These are phyloP conservation scores for Morpho achilles DNA, from an alignment of 2,888 invertebrate species.

Conservation along the genomic window DNA sequence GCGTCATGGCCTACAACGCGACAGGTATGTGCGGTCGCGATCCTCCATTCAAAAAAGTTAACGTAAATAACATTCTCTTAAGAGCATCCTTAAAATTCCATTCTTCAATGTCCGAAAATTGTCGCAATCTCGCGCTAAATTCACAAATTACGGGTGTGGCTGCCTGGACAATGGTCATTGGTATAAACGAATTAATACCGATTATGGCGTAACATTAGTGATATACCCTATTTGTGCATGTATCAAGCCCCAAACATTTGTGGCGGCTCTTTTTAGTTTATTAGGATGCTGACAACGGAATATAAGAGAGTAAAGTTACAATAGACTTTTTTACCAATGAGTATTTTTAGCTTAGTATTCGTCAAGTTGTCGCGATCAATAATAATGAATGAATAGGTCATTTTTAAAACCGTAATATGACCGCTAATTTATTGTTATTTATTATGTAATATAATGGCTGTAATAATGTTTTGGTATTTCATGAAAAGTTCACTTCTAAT, in stretches of 20 bases:
- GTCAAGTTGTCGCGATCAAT: not conserved
- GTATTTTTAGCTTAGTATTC: slow-evolving; percentile 22
- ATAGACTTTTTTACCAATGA: slow-evolving; percentile 10
- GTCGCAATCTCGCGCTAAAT: slow-evolving; percentile 6
- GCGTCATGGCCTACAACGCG: slow-evolving; percentile 29
- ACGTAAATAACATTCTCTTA: not conserved
- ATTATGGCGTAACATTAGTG: slow-evolving; percentile 38
- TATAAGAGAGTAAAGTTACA: not conserved
- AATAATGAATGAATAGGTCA: too few relatives aligned
- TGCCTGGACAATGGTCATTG: slow-evolving; percentile 44
- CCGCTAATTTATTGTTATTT: not conserved
- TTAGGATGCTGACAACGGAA: too few relatives aligned
- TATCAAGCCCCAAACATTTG: too few relatives aligned
- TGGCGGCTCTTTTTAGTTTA: too few relatives aligned
- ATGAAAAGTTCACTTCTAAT: too few relatives aligned
- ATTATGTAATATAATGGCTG: too few relatives aligned
- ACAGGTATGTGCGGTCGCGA: slow-evolving; percentile 38
- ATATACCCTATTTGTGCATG: slow-evolving; percentile 1
- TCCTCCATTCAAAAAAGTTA: not conserved
- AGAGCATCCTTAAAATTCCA: not conserved
- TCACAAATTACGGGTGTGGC: slow-evolving; percentile 57
- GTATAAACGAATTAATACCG: slow-evolving; percentile 49
- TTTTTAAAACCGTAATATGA: not conserved
- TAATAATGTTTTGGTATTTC: too few relatives aligned
- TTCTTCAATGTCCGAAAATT: slow-evolving; percentile 7